Conservation (phyloP, 1,140 invertebrate genomes). For the Schlechtendalia chinensis region DNA sequence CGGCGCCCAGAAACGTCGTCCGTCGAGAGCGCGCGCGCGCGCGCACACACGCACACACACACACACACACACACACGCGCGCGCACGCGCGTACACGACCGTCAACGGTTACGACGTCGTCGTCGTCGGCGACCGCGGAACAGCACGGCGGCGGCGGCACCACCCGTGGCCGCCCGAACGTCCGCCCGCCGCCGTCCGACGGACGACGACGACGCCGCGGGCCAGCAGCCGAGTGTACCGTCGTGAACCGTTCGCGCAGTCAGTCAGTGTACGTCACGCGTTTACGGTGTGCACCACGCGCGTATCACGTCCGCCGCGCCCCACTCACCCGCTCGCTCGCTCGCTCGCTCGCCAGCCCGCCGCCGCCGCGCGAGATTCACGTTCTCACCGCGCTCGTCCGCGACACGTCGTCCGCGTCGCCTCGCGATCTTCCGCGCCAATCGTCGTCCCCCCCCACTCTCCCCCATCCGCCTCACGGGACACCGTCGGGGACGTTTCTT, state of each 20-base stretch:
- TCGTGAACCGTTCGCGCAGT: neutral
- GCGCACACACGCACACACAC: neutral
- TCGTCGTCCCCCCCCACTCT: no score
- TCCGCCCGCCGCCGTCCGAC: neutral
- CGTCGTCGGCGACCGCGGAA: no score
- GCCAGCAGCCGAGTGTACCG: neutral
- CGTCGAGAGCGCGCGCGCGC: neutral
- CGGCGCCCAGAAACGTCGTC: conserved; percentile 3
- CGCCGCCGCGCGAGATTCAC: neutral
- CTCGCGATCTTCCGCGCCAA: no score
- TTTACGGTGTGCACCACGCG: conserved; percentile 17
- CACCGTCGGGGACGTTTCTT: no score
- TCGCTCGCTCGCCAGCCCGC: no score
- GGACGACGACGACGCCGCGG: neutral
- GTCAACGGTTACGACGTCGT: neutral
- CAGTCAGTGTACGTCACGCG: conserved; percentile 40
- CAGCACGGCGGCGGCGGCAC: neutral
- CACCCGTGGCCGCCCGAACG: neutral
- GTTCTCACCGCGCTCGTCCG: neutral
- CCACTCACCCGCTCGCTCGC: neutral
- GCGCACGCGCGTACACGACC: no score
- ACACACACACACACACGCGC: neutral
- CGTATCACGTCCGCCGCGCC: no score
- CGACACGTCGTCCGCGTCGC: neutral
- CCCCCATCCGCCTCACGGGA: no score